Evolutionary conservation across 2,113 vertebrate genomes (phyloP).

Genomic region (Myotis yumanensis): DNA sequence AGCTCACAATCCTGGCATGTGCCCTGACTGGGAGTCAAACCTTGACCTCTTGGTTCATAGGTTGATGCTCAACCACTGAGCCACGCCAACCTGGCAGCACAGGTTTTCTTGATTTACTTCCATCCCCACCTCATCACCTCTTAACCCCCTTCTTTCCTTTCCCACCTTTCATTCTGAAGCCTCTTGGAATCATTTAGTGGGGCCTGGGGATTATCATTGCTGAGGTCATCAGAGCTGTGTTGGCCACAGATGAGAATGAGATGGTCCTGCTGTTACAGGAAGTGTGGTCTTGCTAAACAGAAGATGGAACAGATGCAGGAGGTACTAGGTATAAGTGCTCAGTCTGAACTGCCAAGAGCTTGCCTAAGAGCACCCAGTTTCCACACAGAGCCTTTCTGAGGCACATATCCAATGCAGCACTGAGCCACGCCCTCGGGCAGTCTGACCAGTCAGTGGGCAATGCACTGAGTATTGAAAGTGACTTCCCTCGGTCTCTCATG

Average conservation of each 20-base stretch:
- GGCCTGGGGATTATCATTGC: slow-evolving; percentile 88
- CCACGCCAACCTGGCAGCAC: background rate
- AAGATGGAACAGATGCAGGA: slow-evolving; percentile 83
- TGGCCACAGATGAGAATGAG: slow-evolving; percentile 91
- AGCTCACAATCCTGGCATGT: too few relatives aligned
- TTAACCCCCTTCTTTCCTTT: background rate
- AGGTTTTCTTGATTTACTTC: background rate
- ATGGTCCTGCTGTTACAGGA: slow-evolving; percentile 87
- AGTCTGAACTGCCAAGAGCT: slow-evolving; percentile 80
- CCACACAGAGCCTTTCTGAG: slow-evolving; percentile 74
- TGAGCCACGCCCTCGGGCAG: slow-evolving; percentile 85
- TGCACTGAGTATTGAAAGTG: slow-evolving; percentile 88
- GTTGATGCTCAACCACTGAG: too few relatives aligned
- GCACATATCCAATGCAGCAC: slow-evolving; percentile 59
- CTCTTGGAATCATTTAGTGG: slow-evolving; percentile 90
- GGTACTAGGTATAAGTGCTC: slow-evolving; percentile 80
- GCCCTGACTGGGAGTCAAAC: too few relatives aligned
- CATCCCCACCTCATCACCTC: background rate
- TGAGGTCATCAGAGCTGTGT: slow-evolving; percentile 84
- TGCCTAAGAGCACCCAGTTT: slow-evolving; percentile 80
- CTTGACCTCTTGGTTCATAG: too few relatives aligned
- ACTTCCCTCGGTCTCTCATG: slow-evolving; percentile 89
- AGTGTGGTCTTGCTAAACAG: slow-evolving; percentile 87
- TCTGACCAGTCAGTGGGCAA: slow-evolving; percentile 89
- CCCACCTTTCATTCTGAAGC: slow-evolving; percentile 83